Percentiles rank a stretch among this genome's conserved stretches.
These are phyloP conservation scores for Drosophila bipectinata DNA, from an alignment of 1,140 invertebrate species.

Conservation along the genomic window DNA sequence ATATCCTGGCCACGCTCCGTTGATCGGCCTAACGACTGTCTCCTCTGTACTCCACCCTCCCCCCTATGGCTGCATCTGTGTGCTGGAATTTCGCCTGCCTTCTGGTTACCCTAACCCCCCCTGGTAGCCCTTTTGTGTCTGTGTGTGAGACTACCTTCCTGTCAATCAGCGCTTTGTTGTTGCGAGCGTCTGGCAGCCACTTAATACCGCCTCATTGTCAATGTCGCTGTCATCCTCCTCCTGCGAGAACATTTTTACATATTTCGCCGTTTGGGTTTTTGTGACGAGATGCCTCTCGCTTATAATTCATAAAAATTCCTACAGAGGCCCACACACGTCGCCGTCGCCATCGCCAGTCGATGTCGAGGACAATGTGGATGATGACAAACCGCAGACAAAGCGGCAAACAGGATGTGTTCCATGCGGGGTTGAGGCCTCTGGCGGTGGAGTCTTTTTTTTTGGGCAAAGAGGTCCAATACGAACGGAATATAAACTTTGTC, in stretches of 20 bases:
- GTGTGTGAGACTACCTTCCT: constrained; percentile 33
- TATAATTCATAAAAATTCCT: constrained; percentile 80
- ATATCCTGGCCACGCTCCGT: constrained; percentile 70
- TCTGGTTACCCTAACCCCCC: no score
- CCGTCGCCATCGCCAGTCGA: neutral
- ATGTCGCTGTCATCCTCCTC: constrained; percentile 66
- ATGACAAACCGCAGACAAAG: constrained; percentile 73
- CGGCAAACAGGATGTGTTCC: constrained; percentile 53
- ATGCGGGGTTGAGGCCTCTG: neutral
- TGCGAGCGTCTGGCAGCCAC: constrained; percentile 61
- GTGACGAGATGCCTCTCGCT: constrained; percentile 40
- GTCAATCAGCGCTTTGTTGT: constrained; percentile 79
- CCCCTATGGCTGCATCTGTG: constrained; percentile 9
- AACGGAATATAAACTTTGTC: neutral
- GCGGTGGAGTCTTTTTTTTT: no score
- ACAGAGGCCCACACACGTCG: constrained; percentile 57
- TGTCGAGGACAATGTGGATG: constrained; percentile 17
- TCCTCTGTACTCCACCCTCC: neutral
- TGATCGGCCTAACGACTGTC: constrained; percentile 74
- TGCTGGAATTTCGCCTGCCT: constrained; percentile 22
- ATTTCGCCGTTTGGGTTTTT: constrained; percentile 42
- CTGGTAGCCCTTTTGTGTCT: constrained; percentile 1
- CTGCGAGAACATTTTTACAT: constrained; percentile 71
- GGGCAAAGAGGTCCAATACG: neutral
- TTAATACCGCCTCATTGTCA: constrained; percentile 78